Percentiles rank a stretch among this genome's conserved stretches.
phyloP scores from a whole-genome alignment of 2,113 vertebrate species.

The Sarotherodon lohbergeri region DNA sequence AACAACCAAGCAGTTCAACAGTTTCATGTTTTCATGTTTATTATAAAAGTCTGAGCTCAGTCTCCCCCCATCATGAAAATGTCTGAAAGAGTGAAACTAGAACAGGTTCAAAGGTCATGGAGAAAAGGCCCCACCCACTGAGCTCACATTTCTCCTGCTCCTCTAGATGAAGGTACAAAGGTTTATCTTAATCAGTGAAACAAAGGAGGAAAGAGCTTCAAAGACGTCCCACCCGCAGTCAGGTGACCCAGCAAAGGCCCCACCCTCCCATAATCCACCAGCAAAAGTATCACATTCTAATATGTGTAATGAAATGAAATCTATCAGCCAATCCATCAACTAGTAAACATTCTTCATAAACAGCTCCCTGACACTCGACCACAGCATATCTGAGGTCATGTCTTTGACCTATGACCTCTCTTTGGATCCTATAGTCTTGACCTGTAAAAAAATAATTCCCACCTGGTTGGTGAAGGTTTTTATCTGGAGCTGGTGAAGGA shows the following conservation, averaged over 20 bases:
- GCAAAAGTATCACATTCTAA: neutral
- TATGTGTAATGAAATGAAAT: neutral
- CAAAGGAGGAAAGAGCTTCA: neutral
- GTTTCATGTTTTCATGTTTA: neutral
- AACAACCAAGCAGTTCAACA: neutral
- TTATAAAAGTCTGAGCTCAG: neutral
- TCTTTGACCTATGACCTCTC: neutral
- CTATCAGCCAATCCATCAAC: neutral
- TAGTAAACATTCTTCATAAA: neutral
- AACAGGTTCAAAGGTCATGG: neutral
- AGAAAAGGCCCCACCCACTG: neutral
- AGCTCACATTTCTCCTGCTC: neutral
- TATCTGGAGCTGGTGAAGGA: neutral
- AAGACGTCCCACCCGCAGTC: neutral
- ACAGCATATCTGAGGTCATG: neutral
- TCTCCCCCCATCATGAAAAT: neutral
- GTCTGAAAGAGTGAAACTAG: neutral
- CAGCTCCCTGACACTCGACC: neutral
- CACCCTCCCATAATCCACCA: neutral
- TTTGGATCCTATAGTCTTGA: neutral
- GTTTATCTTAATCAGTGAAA: neutral
- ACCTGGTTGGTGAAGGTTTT: neutral
- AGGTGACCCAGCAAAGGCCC: neutral
- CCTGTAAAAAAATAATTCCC: neutral
- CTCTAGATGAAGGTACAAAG: neutral